These are phyloP conservation scores for Drosophila cardini DNA, from an alignment of 1,140 invertebrate species.

Conservation along the genomic window DNA sequence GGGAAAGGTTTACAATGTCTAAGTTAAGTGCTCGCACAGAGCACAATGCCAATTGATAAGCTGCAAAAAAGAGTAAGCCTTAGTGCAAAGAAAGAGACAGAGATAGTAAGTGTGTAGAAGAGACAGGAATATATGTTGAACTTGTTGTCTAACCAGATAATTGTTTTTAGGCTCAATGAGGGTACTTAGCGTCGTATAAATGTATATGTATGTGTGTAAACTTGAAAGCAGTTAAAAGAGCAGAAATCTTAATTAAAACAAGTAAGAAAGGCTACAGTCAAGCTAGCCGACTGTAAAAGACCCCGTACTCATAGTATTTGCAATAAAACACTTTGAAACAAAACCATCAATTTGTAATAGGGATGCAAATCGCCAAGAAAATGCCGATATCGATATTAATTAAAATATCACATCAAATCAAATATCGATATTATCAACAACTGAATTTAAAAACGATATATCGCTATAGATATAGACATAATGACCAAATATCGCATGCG, in stretches of 20 bases:
- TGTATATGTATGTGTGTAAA: neutral
- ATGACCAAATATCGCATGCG: no score
- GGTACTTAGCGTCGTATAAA: neutral
- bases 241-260: constrained; percentile 10
- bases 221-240: neutral
- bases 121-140: constrained; percentile 3
- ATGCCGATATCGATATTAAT: no score
- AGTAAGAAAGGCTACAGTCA: no score
- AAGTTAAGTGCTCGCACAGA: neutral
- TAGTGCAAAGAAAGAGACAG: neutral
- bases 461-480: no score
- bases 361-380: no score
- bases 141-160: constrained; percentile 26
- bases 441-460: no score
- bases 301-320: no score
- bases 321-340: no score
- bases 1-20: constrained; percentile 57
- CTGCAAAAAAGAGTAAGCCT: neutral
- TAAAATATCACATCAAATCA: no score
- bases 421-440: no score
- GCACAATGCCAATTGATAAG: neutral
- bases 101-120: neutral
- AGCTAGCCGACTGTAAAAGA: no score
- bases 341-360: no score
- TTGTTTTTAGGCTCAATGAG: constrained; percentile 19